phyloP scores from a whole-genome alignment of 2,113 vertebrate species.

The Nibea coibor region DNA sequence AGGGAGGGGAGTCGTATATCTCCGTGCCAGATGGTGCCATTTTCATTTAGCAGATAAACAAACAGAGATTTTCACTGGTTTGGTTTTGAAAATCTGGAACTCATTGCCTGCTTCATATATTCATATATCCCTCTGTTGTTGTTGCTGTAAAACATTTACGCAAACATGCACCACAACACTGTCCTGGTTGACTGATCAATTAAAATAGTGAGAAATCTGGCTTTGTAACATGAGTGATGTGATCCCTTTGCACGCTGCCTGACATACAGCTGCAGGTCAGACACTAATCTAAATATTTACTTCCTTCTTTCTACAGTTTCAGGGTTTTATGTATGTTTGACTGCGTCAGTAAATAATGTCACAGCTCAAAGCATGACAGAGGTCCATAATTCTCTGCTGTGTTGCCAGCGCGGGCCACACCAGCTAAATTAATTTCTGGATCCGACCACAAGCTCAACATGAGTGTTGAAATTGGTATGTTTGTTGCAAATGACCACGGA shows the following conservation, averaged over 20 bases:
- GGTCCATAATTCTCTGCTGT: conserved; percentile 36
- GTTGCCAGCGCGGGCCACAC: conserved; percentile 22
- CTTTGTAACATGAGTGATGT: conserved; percentile 37
- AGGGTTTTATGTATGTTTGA: conserved; percentile 46
- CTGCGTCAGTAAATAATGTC: conserved; percentile 60
- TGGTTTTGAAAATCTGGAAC: conserved; percentile 58
- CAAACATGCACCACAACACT: not conserved
- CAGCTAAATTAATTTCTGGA: conserved; percentile 44
- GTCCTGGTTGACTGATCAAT: conserved; percentile 16
- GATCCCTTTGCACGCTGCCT: conserved; percentile 38
- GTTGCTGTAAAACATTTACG: conserved; percentile 11
- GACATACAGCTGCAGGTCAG: conserved; percentile 49
- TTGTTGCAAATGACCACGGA: conserved; percentile 18
- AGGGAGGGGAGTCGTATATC: conserved; percentile 31
- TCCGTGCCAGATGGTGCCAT: conserved; percentile 26
- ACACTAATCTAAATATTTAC: conserved; percentile 67
- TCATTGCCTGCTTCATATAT: conserved; percentile 54
- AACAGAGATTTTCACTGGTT: conserved; percentile 44
- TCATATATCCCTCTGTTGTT: conserved; percentile 45
- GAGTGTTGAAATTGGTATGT: conserved; percentile 39
- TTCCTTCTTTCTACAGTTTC: conserved; percentile 33
- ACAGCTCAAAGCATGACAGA: conserved; percentile 50
- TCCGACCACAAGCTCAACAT: conserved; percentile 41
- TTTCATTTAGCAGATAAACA: conserved; percentile 45
- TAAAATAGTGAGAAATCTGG: conserved; percentile 11